Evolutionary conservation across 2,888 invertebrate genomes (phyloP), one percentile per base, ranked within the genome.

Genomic region (Teleogryllus oceanicus): DNA sequence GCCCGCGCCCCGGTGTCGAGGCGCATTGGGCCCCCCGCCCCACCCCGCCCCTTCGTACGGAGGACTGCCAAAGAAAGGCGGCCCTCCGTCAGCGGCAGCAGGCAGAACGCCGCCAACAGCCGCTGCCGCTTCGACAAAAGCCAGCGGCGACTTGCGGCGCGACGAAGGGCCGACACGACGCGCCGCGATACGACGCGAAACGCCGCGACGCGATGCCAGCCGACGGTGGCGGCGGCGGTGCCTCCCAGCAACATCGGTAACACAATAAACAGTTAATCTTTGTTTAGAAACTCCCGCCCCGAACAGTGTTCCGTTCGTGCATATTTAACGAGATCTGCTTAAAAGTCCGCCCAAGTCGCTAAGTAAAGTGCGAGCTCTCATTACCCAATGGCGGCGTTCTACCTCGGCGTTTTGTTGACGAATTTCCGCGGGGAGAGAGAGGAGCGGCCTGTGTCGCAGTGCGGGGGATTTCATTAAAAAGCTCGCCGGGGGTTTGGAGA

Each of bases 241-340:
- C 62, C 62, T 62, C 62, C 16, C 62, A 62, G 62, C 62, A 62
- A 62, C 62, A 62, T 12, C 62, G 62, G 62, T 62, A 62, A 62
- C 62, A 62, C 62, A 62, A 62, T 62, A 13, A 62, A 62, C 62
- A 13, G 62, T 62, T 62, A 62, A 62, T 62, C 62, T 62, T 62
- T 62, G 62, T 62, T 62, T 62, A 12, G 62, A 62, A 62, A 62
- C 62, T 62, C 62, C 62, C 62, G 62, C n/a, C 62, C n/a, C 62
- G 62, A 62, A 62, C 13, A 13, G 62, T 37, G 37, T 37, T 37
- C 37, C 37, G 37, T 37, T 37, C 37, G 62, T 62, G 62, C 62
- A 62, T 62, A 62, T 62, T 62, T 62, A 62, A 62, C 62, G 62
- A 62, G 62, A 62, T 62, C n/a, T n/a, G 62, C 62, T 62, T n/a